Conservation (phyloP, 2,888 invertebrate species). For the Iphiclides podalirius region DNA sequence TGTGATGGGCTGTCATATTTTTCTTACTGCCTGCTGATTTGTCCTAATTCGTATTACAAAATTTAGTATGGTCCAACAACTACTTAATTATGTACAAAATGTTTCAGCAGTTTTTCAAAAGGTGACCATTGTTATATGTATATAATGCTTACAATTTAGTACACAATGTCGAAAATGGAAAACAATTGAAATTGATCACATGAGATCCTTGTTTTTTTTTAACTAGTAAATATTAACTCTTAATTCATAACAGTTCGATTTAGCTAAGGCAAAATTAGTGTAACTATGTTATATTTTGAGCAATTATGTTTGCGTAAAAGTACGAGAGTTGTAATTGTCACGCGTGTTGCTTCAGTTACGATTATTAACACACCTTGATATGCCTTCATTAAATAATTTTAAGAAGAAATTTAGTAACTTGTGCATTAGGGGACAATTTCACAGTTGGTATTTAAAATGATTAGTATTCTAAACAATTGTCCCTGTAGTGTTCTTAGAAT, state of each 20-base stretch:
- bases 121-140: constrained; percentile 53
- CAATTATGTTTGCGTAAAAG: constrained; percentile 59
- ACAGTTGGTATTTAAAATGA: constrained; percentile 32
- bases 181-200: constrained; percentile 37
- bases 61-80: neutral
- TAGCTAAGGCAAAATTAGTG: constrained; percentile 67
- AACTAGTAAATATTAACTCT: constrained; percentile 31
- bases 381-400: constrained; percentile 65
- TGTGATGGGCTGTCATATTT: neutral
- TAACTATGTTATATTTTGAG: constrained; percentile 54
- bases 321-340: constrained; percentile 42
- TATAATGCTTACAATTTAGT: constrained; percentile 60
- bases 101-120: constrained; percentile 33
- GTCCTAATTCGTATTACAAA: too few relatives aligned
- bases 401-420: constrained; percentile 33
- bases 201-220: constrained; percentile 32
- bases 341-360: constrained; percentile 56
- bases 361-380: constrained; percentile 56
- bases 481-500: constrained; percentile 4
- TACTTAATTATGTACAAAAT: constrained; percentile 36
- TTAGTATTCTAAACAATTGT: constrained; percentile 18
- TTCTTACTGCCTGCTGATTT: neutral
- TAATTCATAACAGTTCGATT: constrained; percentile 60
- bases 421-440: constrained; percentile 36
- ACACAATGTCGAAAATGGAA: constrained; percentile 43